Conservation (phyloP, 2,797 vertebrate genomes). For the Gymnocypris eckloni region DNA sequence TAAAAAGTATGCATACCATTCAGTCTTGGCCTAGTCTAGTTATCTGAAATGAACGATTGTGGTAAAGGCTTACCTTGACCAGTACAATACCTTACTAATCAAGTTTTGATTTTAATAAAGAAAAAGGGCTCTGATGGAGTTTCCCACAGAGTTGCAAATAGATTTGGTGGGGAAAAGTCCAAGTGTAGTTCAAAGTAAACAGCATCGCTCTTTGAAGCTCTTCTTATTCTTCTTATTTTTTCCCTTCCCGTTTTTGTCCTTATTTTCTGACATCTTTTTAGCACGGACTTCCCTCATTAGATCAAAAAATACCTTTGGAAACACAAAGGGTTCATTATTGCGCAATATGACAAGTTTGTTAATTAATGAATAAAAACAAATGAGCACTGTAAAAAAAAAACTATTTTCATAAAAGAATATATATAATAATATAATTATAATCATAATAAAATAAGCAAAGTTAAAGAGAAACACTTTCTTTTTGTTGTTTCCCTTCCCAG, state of each 20-base stretch:
- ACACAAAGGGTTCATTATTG: slow-evolving; percentile 4
- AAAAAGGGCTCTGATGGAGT: slow-evolving; percentile 39
- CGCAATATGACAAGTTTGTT: not conserved
- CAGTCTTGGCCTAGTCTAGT: slow-evolving; percentile 38
- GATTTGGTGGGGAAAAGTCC: slow-evolving; percentile 63
- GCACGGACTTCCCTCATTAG: slow-evolving; percentile 96
- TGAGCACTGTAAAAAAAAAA: not conserved
- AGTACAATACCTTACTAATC: slow-evolving; percentile 49
- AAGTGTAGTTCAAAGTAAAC: slow-evolving; percentile 88
- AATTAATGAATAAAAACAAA: not conserved
- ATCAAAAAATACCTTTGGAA: slow-evolving; percentile 93
- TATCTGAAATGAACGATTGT: slow-evolving; percentile 55
- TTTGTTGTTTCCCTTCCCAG: not conserved
- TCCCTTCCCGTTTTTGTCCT: slow-evolving; percentile 98
- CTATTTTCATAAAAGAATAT: not conserved
- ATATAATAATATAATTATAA: not conserved
- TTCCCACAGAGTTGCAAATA: slow-evolving; percentile 58
- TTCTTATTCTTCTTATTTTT: slow-evolving; percentile 96
- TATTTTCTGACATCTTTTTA: slow-evolving; percentile 99
- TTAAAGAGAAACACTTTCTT: not conserved
- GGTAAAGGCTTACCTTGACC: slow-evolving; percentile 63
- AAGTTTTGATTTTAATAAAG: slow-evolving; percentile 52
- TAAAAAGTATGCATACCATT: slow-evolving; percentile 45
- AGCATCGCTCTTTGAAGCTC: slow-evolving; percentile 94
- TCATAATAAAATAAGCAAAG: not conserved